Base-by-base conservation (phyloP, 2,797 vertebrate genomes). In the Cirrhinus molitorella region DNA sequence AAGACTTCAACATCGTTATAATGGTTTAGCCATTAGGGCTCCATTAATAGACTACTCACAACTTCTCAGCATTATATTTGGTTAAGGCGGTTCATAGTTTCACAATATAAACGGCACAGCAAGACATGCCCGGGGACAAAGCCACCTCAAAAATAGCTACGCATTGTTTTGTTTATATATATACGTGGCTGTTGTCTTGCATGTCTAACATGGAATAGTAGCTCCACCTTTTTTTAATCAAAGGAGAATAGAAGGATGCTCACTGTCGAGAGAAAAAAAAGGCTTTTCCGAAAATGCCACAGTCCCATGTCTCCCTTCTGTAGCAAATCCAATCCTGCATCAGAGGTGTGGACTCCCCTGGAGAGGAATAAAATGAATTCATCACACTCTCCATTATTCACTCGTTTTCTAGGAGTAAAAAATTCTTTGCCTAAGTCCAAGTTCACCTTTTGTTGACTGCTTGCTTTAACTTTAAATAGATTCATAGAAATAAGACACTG, bases 1-100 rank as follows among this genome's bases (percentile, higher is more conserved):
- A 84, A 89, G 88, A 81, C 86, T 90, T 86, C 85, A 91, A 91
- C 88, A 90, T 89, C 87, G 85, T 81, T 92, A 88, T 92, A 93
- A 94, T 92, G 90, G 86, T 90, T 90, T 87, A 79, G 89, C 92
- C 92, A 93, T 94, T 94, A 94, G 91, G 87, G 88, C 83, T 88
- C 84, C 91, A 88, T 93, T 93, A 92, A 93, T 90, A 90, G 88
- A 90, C 90, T 87, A 80, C 90, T 91, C 89, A 86, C 89, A 85
- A 91, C 89, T 93, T 92, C 87, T 31, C 61, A 47, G 81, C 86
- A 88, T 94, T 93, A 89, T 91, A 90, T 93, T 92, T 84, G 77
- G 87, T 87, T 90, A 90, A 86, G 88, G 89, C 91, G 90, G 90
- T 93, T 94, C 93, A 92, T 31, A 85, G 84, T 83, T 85, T 89